phyloP scores from a whole-genome alignment of 2,797 vertebrate species.

The Toxotes lorentzi region DNA sequence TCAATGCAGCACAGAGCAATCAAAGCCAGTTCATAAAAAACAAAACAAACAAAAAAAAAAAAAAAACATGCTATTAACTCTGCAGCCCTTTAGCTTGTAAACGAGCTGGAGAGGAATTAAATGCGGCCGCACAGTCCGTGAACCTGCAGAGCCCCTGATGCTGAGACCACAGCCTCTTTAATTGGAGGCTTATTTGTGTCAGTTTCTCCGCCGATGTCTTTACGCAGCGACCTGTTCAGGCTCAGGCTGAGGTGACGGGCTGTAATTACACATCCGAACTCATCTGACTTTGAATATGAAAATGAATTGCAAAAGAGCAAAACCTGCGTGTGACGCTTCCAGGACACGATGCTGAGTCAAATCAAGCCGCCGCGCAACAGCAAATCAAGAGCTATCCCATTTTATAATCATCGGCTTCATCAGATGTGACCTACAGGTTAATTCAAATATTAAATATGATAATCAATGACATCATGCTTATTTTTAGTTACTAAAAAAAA shows the following conservation, averaged over 20 bases:
- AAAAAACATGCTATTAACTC: background rate
- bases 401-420: background rate
- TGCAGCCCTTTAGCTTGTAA: background rate
- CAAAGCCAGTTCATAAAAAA: background rate
- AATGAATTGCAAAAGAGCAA: conserved; percentile 14
- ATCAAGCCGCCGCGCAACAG: no score
- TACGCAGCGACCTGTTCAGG: background rate
- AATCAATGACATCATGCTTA: background rate
- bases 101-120: background rate
- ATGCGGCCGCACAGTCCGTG: background rate
- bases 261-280: conserved; percentile 8
- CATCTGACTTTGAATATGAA: conserved; percentile 37
- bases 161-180: background rate
- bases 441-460: background rate
- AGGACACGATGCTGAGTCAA: background rate
- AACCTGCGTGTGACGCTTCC: background rate
- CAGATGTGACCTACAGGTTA: no score
- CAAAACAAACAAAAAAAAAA: background rate
- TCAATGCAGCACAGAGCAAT: background rate
- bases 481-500: background rate
- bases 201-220: background rate
- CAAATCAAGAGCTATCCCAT: background rate
- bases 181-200: background rate
- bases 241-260: background rate
- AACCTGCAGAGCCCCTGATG: background rate